Evolutionary conservation across 2,113 vertebrate species (phyloP).

Genomic region (Tilapia sparmanii): DNA sequence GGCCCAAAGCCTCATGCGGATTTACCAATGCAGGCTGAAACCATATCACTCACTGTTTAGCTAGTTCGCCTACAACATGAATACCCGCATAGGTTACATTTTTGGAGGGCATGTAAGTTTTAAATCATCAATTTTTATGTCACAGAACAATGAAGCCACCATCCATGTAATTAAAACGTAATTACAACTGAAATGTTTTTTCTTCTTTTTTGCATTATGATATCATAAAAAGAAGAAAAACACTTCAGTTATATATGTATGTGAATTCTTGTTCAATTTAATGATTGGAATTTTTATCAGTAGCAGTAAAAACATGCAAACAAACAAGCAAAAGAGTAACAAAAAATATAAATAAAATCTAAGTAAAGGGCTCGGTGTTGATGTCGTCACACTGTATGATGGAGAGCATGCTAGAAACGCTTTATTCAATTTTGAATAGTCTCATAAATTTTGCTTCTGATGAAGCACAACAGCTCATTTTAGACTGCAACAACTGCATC

Average conservation of each 20-base stretch:
- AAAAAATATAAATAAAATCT: no score
- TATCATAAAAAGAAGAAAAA: neutral
- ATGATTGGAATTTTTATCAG: neutral
- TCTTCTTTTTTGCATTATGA: neutral
- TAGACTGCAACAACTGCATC: neutral
- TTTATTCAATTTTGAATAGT: neutral
- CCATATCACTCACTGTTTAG: neutral
- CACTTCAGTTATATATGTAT: neutral
- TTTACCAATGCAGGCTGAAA: neutral
- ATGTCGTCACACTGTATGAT: neutral
- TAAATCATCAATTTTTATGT: neutral
- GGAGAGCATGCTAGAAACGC: neutral
- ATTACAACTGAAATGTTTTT: neutral
- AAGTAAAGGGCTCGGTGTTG: neutral
- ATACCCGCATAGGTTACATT: neutral
- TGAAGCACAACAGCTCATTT: neutral
- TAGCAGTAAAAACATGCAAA: neutral
- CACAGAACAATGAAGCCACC: neutral
- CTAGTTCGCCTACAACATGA: neutral
- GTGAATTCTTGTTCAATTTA: neutral
- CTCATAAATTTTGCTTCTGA: neutral
- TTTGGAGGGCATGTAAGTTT: neutral
- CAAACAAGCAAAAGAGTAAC: neutral
- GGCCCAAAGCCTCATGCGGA: neutral
- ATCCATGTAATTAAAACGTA: neutral